Base-by-base conservation (phyloP, 1,140 invertebrate genomes). In the Coenobita brevimanus region DNA sequence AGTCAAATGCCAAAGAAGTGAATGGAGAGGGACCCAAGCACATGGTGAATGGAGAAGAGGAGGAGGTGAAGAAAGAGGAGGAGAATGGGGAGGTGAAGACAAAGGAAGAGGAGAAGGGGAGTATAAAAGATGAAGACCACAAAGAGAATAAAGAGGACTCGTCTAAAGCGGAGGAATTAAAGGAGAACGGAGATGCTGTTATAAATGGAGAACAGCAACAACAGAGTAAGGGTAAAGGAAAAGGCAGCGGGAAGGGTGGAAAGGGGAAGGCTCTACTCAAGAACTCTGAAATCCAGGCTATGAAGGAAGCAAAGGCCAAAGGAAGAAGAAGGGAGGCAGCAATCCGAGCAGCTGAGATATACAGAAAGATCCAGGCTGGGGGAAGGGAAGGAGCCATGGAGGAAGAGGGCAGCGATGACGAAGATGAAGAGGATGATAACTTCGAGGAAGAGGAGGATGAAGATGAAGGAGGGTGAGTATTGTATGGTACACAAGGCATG, bases 371-470 rank as follows among this genome's bases (percentile, higher is more conserved):
- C n/a, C 82, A 91, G 33, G 92, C 89, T 36, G 90, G 79, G 8
- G 82, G 78, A 1, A 33, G 69, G 60, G 73, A 54, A 33, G 76
- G 85, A 46, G 79, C 64, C 30, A 60, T 88, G 36, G 93, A 94
- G 38, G 94, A 94, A 33, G 94, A 94, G 21, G 94, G 88, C 36
- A 93, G 94, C 43, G 94, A 94, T 33, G 94, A 94, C 21, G 94
- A 90, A 6, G 85, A 83, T 17, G 89, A 91, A 33, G 90, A 91
- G 33, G 90, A 90, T 15, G 88, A 85, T 4, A 92, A 93, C 88
- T 92, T 91, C 36, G 91, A 89, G 92, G 91, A 92, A 21, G 91
- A 91, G 71, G 89, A 89, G 27, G 94, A 94, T 43, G 80, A 69
- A 33, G 80, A 82, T 60, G 71, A 84, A 41, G 46, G 30, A 50